phyloP scores from a whole-genome alignment of 1,140 invertebrate species.

The Neodiprion fabricii region DNA sequence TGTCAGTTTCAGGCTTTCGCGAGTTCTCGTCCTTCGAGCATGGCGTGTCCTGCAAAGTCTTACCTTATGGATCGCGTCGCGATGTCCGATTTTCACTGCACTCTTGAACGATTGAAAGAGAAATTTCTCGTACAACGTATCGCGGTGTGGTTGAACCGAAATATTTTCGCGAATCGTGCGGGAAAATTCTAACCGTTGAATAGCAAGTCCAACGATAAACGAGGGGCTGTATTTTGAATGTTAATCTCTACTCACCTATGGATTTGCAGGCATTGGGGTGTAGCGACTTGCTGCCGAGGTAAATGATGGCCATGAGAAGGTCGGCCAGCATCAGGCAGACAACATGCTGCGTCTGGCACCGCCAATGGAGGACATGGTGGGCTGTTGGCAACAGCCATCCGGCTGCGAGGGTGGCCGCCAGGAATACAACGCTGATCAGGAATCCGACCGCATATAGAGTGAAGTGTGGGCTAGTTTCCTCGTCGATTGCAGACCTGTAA shows the following conservation, averaged over 20 bases:
- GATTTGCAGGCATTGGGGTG: constrained; percentile 66
- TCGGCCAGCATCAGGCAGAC: constrained; percentile 79
- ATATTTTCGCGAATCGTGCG: no score
- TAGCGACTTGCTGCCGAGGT: constrained; percentile 67
- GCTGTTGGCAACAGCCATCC: constrained; percentile 78
- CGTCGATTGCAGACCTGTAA: constrained; percentile 39
- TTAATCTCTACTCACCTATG: constrained; percentile 66
- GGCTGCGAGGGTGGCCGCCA: constrained; percentile 77
- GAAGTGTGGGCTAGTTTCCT: constrained; percentile 64
- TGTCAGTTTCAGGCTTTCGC: no score
- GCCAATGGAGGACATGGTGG: constrained; percentile 84
- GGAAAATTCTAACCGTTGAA: no score
- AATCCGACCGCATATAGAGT: constrained; percentile 77
- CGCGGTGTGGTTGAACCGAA: no score
- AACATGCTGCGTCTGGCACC: constrained; percentile 84
- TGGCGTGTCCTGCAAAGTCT: no score
- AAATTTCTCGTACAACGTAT: no score
- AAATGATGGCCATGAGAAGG: constrained; percentile 76
- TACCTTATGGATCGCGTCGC: no score
- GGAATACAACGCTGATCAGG: constrained; percentile 77
- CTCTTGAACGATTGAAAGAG: no score
- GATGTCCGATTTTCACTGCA: no score
- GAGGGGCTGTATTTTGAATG: no score
- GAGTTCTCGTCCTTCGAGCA: no score
- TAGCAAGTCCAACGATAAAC: no score